A percentile compares a stretch with the other conserved stretches of the same genome.
Conservation (phyloP, 2,888 invertebrate species). For the Drosophila sordidapex region DNA sequence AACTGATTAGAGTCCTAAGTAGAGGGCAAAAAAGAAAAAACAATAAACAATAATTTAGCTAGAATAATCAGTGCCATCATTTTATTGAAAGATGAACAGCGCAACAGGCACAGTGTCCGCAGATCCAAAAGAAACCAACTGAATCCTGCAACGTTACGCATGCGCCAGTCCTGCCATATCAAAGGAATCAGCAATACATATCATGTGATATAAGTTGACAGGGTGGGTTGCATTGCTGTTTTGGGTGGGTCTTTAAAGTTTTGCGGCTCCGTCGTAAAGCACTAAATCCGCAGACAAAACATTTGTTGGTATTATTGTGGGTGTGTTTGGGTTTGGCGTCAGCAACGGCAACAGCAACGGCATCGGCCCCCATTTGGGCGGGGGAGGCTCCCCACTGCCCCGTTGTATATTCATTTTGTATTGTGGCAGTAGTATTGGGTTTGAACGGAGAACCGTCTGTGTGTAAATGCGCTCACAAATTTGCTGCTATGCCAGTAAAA, state of each 20-base stretch:
- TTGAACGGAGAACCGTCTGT: constrained; percentile 37
- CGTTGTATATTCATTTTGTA: constrained; percentile 7
- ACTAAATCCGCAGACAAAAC: constrained; percentile 70
- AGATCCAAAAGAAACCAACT: neutral
- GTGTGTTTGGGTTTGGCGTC: constrained; percentile 55
- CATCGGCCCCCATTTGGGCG: constrained; percentile 33
- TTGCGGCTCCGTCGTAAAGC: constrained; percentile 67
- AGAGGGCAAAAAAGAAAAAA: constrained; percentile 27
- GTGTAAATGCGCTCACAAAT: constrained; percentile 58
- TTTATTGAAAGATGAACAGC: constrained; percentile 41
- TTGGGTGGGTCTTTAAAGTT: constrained; percentile 42
- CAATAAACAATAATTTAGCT: constrained; percentile 52
- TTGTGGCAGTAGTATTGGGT: constrained; percentile 27
- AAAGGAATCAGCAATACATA: constrained; percentile 1
- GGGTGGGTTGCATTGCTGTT: constrained; percentile 2
- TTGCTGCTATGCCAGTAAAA: constrained; percentile 54
- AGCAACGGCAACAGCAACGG: constrained; percentile 21
- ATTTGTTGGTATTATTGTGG: constrained; percentile 47
- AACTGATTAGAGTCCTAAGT: constrained; percentile 33
- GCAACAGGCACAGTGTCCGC: constrained; percentile 23
- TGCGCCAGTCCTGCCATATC: constrained; percentile 6
- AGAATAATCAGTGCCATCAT: constrained; percentile 54
- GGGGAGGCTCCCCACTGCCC: constrained; percentile 21
- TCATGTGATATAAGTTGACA: constrained; percentile 8
- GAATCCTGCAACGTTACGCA: constrained; percentile 22